phyloP scores from a whole-genome alignment of 2,888 invertebrate species.

The Silvanus unidentatus region DNA sequence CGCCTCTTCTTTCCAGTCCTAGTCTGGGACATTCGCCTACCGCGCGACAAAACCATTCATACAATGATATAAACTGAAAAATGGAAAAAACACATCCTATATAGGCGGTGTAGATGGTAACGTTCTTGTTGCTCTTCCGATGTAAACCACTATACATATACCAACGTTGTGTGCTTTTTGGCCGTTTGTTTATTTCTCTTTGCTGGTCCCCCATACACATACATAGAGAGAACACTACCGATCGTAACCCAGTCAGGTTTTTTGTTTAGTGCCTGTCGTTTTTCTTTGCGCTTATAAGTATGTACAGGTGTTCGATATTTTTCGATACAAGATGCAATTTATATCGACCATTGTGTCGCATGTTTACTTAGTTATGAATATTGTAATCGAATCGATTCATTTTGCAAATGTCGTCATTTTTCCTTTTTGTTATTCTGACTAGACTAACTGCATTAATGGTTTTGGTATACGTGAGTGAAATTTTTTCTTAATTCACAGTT shows the following conservation, averaged over 20 bases:
- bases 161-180: neutral
- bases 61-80: constrained; percentile 1
- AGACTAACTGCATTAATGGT: no score
- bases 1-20: constrained; percentile 7
- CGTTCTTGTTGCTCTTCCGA: neutral
- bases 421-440: constrained; percentile 1
- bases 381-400: neutral
- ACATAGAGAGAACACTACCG: no score
- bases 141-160: neutral
- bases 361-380: constrained; percentile 3
- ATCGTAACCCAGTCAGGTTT: constrained; percentile 3
- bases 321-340: constrained; percentile 15
- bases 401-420: neutral
- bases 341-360: constrained; percentile 11
- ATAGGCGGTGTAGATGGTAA: neutral
- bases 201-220: no score
- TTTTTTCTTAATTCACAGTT: no score
- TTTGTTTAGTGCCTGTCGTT: constrained; percentile 15
- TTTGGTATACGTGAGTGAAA: no score
- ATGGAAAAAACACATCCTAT: constrained; percentile 3
- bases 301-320: constrained; percentile 18
- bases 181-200: neutral
- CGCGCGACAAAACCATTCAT: constrained; percentile 11
- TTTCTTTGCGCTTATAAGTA: constrained; percentile 13
- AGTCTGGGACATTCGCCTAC: constrained; percentile 17